These are phyloP conservation scores for Drosophila lutescens DNA, from an alignment of 2,888 invertebrate genomes.

Conservation along the genomic window DNA sequence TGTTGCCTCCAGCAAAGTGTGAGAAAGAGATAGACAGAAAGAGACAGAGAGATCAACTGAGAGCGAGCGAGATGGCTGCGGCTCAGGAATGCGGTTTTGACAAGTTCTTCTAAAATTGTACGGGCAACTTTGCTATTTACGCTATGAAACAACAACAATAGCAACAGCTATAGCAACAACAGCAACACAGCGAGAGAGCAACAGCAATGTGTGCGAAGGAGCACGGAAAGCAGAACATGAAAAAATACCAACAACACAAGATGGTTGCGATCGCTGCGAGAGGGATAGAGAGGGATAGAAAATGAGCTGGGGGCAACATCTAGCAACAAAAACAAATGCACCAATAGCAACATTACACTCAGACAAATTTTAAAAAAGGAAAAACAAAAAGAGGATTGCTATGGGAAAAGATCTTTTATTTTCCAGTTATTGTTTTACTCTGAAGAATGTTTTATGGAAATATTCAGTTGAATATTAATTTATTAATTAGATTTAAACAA, in stretches of 20 bases:
- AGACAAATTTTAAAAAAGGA: not conserved
- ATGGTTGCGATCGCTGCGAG: conserved; percentile 48
- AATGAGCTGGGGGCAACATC: conserved; percentile 63
- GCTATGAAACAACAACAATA: conserved; percentile 76
- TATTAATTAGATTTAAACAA: too few species aligned
- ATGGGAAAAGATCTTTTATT: too few species aligned
- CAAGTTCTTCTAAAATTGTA: conserved; percentile 84
- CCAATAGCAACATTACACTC: conserved; percentile 23
- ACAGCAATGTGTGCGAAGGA: conserved; percentile 75
- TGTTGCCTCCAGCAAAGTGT: conserved; percentile 73
- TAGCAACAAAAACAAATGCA: conserved; percentile 37
- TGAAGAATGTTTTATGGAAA: too few species aligned
- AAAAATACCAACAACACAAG: conserved; percentile 55
- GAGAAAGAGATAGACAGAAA: not conserved
- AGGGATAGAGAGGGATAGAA: conserved; percentile 3
- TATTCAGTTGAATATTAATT: too few species aligned
- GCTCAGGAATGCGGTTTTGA: conserved; percentile 83
- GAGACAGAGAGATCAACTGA: not conserved
- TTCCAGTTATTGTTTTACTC: too few species aligned
- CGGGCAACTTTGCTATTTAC: conserved; percentile 82
- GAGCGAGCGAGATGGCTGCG: conserved; percentile 62
- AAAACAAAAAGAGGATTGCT: too few species aligned
- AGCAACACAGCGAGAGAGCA: conserved; percentile 32
- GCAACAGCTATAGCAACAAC: conserved; percentile 37
- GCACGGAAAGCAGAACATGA: conserved; percentile 77